A percentile compares a stretch with the other conserved stretches of the same genome.
Evolutionary conservation across 2,113 vertebrate genomes (phyloP).

Genomic region (Empidonax traillii): DNA sequence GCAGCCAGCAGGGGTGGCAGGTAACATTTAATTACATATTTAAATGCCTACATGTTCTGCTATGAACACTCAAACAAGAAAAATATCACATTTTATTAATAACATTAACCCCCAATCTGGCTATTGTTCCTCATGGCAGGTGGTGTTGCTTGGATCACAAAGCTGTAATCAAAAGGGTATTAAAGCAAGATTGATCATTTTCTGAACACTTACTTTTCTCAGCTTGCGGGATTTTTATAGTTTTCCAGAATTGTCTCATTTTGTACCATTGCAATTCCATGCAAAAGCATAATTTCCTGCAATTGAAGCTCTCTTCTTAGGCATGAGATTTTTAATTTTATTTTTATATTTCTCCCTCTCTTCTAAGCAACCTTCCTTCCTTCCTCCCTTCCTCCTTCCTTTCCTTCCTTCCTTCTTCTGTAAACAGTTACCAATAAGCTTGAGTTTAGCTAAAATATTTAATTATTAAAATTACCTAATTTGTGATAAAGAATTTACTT

Average conservation of each 20-base stretch:
- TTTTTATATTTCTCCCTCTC: rapidly evolving
- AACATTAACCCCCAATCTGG: not conserved
- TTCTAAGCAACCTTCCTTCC: not conserved
- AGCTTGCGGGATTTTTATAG: not conserved
- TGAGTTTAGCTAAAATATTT: not conserved
- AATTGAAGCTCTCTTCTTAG: not conserved
- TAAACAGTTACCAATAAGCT: not conserved
- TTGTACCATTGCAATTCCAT: not conserved
- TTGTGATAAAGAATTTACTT: not conserved
- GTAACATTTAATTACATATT: slow-evolving; percentile 17
- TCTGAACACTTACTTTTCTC: not conserved
- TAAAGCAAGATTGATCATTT: not conserved
- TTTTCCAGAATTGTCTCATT: not conserved
- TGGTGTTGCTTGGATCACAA: not conserved
- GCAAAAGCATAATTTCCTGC: not conserved
- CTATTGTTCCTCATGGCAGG: not conserved
- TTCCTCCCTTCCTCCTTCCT: too few species aligned
- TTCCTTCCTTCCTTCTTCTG: not conserved
- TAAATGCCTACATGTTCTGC: not conserved
- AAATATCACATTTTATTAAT: not conserved
- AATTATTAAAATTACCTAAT: not conserved
- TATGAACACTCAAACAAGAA: not conserved
- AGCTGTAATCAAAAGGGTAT: not conserved
- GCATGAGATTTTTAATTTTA: not conserved
- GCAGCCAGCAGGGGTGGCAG: not conserved